phyloP scores from a whole-genome alignment of 2,113 vertebrate species.

The Gnathonemus echidnorhynchus region DNA sequence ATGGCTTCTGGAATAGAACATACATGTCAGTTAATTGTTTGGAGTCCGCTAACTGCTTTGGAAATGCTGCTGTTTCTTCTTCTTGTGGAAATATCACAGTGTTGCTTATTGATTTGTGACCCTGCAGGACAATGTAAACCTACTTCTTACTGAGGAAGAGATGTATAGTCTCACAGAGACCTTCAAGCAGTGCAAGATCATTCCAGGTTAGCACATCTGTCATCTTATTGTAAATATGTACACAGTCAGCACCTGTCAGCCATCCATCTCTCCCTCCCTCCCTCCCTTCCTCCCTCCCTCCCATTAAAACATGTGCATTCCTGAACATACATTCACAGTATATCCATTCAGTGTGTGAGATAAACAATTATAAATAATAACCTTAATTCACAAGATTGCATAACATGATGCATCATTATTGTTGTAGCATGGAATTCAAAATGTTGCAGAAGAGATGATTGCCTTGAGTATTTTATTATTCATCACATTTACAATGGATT shows the following conservation, averaged over 20 bases:
- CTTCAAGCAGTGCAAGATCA: constrained; percentile 83
- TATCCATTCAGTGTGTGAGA: neutral
- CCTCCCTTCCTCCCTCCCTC: neutral
- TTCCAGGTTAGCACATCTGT: constrained; percentile 67
- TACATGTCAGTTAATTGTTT: neutral
- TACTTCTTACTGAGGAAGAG: constrained; percentile 91
- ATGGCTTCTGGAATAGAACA: neutral
- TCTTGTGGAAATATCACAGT: neutral
- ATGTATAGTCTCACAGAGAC: constrained; percentile 89
- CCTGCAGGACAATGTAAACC: constrained; percentile 84
- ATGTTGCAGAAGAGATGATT: neutral
- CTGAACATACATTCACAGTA: neutral
- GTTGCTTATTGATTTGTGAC: neutral
- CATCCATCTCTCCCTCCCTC: neutral
- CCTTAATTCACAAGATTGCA: neutral
- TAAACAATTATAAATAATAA: neutral
- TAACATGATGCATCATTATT: neutral
- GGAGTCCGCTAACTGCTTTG: neutral
- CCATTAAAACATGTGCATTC: neutral
- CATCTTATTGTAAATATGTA: neutral
- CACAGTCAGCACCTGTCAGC: neutral
- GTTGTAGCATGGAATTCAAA: neutral
- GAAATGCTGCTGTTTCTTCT: neutral
- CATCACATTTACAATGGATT: neutral
- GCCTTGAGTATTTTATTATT: neutral